Percentiles rank a stretch among this genome's conserved stretches.
phyloP scores from a whole-genome alignment of 2,113 vertebrate genomes.

The Brachyhypopomus occidentalis region DNA sequence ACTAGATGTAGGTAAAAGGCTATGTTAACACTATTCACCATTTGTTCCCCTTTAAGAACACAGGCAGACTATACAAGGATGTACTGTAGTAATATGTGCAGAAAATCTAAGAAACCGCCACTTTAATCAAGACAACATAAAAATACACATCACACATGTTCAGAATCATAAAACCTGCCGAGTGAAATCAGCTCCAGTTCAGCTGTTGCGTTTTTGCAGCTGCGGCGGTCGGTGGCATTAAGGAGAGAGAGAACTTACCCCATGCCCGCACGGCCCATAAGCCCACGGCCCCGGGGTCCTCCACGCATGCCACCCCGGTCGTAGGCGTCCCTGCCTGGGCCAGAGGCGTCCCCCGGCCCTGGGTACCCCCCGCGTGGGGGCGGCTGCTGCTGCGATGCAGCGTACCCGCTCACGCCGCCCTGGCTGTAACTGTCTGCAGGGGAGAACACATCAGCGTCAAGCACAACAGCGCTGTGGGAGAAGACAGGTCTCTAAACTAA shows the following conservation, averaged over 20 bases:
- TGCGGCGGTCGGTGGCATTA: background rate
- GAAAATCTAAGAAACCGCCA: no score
- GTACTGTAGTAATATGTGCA: no score
- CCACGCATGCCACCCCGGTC: conserved; percentile 84
- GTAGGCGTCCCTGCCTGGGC: conserved; percentile 83
- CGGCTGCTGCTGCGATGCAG: conserved; percentile 79
- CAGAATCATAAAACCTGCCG: conserved; percentile 14
- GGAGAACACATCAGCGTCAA: no score
- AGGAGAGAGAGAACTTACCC: conserved; percentile 85
- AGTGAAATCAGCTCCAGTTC: background rate
- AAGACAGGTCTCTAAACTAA: no score
- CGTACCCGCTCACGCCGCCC: conserved; percentile 82
- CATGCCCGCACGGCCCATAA: conserved; percentile 91
- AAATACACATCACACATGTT: no score
- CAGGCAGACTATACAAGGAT: no score
- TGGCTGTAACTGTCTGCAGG: conserved; percentile 73
- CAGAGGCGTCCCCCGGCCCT: conserved; percentile 69
- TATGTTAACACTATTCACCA: no score
- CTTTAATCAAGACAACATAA: no score
- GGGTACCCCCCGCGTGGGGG: conserved; percentile 72
- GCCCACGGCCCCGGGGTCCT: conserved; percentile 78
- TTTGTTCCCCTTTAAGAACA: no score
- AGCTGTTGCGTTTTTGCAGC: background rate
- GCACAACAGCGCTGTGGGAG: background rate
- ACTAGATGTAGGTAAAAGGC: no score